Evolutionary conservation across 2,888 invertebrate genomes (phyloP), one percentile per base, ranked within the genome.

Genomic region (Neoaliturus tenellus): DNA sequence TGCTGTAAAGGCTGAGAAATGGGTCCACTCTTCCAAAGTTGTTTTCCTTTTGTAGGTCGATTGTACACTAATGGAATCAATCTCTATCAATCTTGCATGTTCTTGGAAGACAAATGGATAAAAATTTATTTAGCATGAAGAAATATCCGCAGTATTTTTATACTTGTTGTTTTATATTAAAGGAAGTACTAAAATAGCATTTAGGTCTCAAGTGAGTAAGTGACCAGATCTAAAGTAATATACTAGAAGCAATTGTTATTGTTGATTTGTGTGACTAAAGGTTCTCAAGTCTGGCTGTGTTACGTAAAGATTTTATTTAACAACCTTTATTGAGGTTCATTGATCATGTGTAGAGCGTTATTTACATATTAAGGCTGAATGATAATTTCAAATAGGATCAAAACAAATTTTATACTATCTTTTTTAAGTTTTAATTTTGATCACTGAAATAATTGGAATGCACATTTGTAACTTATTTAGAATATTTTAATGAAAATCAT

Each of bases 241-340:
- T 62, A 14, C 62, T 62, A 62, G 62, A 62, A 62, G 62, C 62
- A 62, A 62, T 62, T 62, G 62, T 62, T 62, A 62, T 28, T 62
- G 62, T 62, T 62, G 62, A 62, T 62, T 62, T 62, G 62, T 62
- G 62, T 62, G 62, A 14, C 62, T 62, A 62, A 62, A 62, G 62
- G 62, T 44, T 78, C 51, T 78, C 28, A 78, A 78, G 78, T 78
- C 78, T 78, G 78, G 78, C 78, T 78, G 78, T 78, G 78, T 78
- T 78, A 20, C 28, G 20, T 55, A 33, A 55, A 78, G 48, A 55
- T 78, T 78, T 78, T 78, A 75, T 75, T 75, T 75, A 28, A 28
- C 20, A 44, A 41, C 44, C 73, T 75, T 75, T 75, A 44, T 75
- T 44, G 73, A 44, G 73, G 73, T 75, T 35, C 62, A 14, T 28